phyloP scores from a whole-genome alignment of 2,888 invertebrate genomes.

The Heliothis peltigera region DNA sequence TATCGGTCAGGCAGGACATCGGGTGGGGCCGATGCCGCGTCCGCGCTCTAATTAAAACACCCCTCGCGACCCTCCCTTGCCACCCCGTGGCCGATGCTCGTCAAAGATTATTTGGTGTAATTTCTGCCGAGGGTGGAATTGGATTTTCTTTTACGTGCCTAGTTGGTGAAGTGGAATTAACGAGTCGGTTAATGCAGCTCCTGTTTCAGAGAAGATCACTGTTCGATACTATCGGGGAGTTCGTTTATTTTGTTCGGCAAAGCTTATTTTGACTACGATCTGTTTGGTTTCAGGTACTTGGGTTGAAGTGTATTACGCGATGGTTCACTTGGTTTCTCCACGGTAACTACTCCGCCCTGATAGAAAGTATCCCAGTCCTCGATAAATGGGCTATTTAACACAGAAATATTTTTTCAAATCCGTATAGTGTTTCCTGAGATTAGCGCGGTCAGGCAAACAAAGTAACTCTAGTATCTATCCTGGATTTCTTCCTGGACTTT shows the following conservation, averaged over 20 bases:
- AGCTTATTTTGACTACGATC: neutral
- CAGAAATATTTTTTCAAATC: too few relatives aligned
- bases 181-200: constrained; percentile 46
- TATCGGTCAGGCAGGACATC: constrained; percentile 67
- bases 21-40: constrained; percentile 75
- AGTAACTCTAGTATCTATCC: too few relatives aligned
- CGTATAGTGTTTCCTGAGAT: too few relatives aligned
- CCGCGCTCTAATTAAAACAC: constrained; percentile 87
- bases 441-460: too few relatives aligned
- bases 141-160: constrained; percentile 53
- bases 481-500: too few relatives aligned
- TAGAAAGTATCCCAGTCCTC: too few relatives aligned
- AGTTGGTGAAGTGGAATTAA: constrained; percentile 50
- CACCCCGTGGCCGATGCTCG: constrained; percentile 61
- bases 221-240: neutral
- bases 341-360: too few relatives aligned
- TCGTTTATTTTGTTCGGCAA: constrained; percentile 3
- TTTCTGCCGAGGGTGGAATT: constrained; percentile 52
- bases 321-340: too few relatives aligned
- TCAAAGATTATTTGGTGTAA: constrained; percentile 72
- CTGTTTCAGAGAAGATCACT: constrained; percentile 23
- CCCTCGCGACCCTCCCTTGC: constrained; percentile 68
- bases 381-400: too few relatives aligned
- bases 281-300: neutral
- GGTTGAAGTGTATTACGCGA: too few relatives aligned